These are phyloP conservation scores for Euborellia annulipes DNA, from an alignment of 1,140 invertebrate species.

Conservation along the genomic window DNA sequence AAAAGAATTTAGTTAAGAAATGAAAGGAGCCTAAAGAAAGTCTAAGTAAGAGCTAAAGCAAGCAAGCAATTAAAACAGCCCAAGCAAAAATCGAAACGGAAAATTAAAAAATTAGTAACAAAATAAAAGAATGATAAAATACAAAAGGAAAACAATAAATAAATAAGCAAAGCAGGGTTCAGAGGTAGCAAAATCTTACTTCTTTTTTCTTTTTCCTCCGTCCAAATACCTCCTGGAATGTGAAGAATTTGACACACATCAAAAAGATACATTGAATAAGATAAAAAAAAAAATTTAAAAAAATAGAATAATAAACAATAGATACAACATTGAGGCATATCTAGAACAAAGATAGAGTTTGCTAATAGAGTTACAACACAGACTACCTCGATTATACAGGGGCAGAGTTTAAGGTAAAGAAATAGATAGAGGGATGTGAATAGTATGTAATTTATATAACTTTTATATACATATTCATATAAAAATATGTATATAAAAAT, in stretches of 20 bases:
- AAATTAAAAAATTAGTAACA: background rate
- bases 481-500: too few species aligned
- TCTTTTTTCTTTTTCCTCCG: slow-evolving; percentile 92
- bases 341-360: too few species aligned
- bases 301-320: slow-evolving; percentile 8
- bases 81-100: background rate
- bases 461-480: too few species aligned
- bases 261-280: slow-evolving; percentile 27
- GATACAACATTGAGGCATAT: slow-evolving; percentile 6
- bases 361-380: too few species aligned
- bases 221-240: slow-evolving; percentile 73
- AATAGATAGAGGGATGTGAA: too few species aligned
- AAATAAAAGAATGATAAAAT: background rate
- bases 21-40: too few species aligned
- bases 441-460: too few species aligned
- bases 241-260: slow-evolving; percentile 18
- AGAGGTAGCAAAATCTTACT: slow-evolving; percentile 47
- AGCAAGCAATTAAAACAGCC: background rate
- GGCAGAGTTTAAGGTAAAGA: too few species aligned
- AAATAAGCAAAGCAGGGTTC: background rate
- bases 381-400: too few species aligned
- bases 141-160: background rate
- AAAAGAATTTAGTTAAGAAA: too few species aligned
- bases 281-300: slow-evolving; percentile 24
- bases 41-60: background rate